Evolutionary conservation across 2,113 vertebrate species (phyloP), one percentile per base, ranked within the genome.

Genomic region (Haliaeetus leucogaster): DNA sequence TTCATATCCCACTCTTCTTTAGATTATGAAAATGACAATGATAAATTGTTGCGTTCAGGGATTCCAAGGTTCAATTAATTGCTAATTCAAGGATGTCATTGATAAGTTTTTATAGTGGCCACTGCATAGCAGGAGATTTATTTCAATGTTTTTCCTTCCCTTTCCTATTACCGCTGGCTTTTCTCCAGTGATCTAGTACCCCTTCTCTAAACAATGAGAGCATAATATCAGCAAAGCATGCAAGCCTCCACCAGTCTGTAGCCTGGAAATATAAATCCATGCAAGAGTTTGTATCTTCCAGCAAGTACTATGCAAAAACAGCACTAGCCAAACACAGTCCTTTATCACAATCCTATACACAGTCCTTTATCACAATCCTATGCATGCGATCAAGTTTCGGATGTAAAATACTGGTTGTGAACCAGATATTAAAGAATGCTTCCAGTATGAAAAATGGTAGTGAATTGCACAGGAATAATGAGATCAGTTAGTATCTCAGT

Each of bases 171-270:
- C 59, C 0, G 7, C 56, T 96, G 97, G 95, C 94, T 95, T 92
- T 58, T 66, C 22, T 91, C 95, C 97, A 96, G 50, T 61, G 73
- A 90, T 95, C 71, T 80, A 93, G 89, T 21, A 95, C 59, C 89
- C 55, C 85, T 77, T 61, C 80, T 81, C 80, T 81, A 84, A 97
- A 97, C 97, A 97, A 95, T 95, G 70, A 96, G 42, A 82, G 17
- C 66, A 82, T 89, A 70, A 1, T 40, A 92, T 93, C 90, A 95
- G 87, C 66, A 89, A 92, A 89, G 55, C 36, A 81, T 87, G 48
- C 77, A 91, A 83, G 50, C 32, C 89, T 74, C 92, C 89, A 95
- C 73, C 78, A 90, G 86, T 22, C 76, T 96, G 96, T 95, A 97
- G 95, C 94, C 96, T 70, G 70, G 72, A 80, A 97, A 96, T 82